phyloP scores from a whole-genome alignment of 2,888 invertebrate species.

The Tipula helvola region DNA sequence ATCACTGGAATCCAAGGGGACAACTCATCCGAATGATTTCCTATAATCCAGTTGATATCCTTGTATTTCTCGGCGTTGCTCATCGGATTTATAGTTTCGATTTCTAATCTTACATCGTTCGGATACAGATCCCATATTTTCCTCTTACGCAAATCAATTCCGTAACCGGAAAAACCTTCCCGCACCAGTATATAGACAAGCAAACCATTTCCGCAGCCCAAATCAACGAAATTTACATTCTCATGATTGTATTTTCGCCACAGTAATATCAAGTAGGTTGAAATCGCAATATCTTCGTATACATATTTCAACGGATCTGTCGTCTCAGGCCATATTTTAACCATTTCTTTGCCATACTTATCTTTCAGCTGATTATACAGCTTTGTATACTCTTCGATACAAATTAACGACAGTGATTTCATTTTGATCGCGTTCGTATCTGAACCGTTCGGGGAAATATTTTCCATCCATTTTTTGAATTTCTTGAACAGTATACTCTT shows the following conservation, averaged over 20 bases:
- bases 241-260: constrained; percentile 45
- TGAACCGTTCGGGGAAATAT: constrained; percentile 36
- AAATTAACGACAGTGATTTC: constrained; percentile 53
- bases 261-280: constrained; percentile 67
- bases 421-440: constrained; percentile 35
- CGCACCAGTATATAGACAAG: constrained; percentile 71
- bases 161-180: constrained; percentile 73
- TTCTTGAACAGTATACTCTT: constrained; percentile 23
- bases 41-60: constrained; percentile 81
- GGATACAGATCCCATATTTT: constrained; percentile 81
- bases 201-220: constrained; percentile 96
- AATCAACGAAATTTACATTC: constrained; percentile 65
- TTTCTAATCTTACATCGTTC: constrained; percentile 41
- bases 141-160: constrained; percentile 72
- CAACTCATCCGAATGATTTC: constrained; percentile 98
- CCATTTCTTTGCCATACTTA: constrained; percentile 63
- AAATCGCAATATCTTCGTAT: constrained; percentile 93
- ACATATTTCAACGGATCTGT: constrained; percentile 93
- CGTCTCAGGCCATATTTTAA: constrained; percentile 79
- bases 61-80: constrained; percentile 28
- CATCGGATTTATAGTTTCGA: constrained; percentile 54
- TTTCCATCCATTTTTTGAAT: constrained; percentile 32
- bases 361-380: constrained; percentile 62
- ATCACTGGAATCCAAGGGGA: constrained; percentile 97
- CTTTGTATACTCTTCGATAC: constrained; percentile 52